These are phyloP conservation scores for Leucophenga montana DNA, from an alignment of 2,888 invertebrate genomes.

Conservation along the genomic window DNA sequence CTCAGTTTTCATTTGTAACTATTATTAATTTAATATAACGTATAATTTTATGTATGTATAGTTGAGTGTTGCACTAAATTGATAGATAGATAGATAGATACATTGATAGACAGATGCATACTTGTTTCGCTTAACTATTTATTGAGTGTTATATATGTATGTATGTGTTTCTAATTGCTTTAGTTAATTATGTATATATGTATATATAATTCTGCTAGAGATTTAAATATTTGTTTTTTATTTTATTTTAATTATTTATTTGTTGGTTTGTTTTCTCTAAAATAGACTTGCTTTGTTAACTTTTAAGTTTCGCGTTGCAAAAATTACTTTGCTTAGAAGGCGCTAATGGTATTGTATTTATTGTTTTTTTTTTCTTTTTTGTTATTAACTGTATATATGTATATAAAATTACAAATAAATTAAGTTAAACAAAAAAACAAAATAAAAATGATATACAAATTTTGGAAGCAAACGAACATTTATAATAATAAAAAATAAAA, in stretches of 20 bases:
- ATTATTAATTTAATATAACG: background rate
- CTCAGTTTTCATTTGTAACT: background rate
- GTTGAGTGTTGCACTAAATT: background rate
- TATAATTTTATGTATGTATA: too few relatives aligned
- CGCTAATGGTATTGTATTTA: conserved; percentile 11
- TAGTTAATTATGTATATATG: too few relatives aligned
- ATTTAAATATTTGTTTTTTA: background rate
- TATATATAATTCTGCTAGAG: conserved; percentile 16
- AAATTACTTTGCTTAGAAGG: conserved; percentile 11
- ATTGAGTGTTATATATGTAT: background rate
- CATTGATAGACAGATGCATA: background rate
- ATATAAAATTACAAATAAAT: conserved; percentile 4
- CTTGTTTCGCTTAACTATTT: background rate
- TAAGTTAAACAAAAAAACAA: background rate
- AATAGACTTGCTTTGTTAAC: conserved; percentile 6
- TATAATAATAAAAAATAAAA: background rate
- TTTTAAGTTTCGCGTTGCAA: background rate
- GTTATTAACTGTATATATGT: background rate
- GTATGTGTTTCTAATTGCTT: background rate
- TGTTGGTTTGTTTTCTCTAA: background rate
- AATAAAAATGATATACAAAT: background rate
- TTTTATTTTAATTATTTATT: background rate
- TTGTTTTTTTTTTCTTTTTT: background rate
- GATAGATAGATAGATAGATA: too few relatives aligned
- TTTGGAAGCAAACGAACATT: background rate